Conservation (phyloP, 2,797 vertebrate species). For the Coluber constrictor region DNA sequence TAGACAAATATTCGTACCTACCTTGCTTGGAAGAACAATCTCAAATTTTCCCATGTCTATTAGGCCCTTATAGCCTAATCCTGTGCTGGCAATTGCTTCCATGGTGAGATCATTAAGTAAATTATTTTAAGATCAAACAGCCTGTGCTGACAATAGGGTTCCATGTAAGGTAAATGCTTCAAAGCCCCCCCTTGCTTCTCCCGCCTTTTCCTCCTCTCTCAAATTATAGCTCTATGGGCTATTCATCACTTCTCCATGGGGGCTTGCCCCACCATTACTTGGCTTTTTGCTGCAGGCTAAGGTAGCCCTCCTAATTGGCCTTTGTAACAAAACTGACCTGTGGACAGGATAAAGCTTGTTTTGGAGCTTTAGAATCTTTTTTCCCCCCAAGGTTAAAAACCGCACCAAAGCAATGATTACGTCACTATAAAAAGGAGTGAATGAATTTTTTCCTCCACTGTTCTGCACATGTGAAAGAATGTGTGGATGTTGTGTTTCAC, state of each 20-base stretch:
- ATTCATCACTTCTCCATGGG: conserved; percentile 88
- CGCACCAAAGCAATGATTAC: conserved; percentile 74
- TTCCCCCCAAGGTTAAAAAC: conserved; percentile 80
- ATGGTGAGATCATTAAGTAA: conserved; percentile 99
- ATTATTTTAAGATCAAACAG: conserved; percentile 99
- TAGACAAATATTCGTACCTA: conserved; percentile 72
- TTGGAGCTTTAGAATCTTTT: conserved; percentile 84
- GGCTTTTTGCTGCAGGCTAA: conserved; percentile 97
- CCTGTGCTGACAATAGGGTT: conserved; percentile 96
- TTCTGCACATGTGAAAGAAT: conserved; percentile 69
- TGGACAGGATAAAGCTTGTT: conserved; percentile 94
- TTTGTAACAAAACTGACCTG: conserved; percentile 98
- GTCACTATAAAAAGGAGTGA: conserved; percentile 72
- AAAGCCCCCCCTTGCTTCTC: conserved; percentile 72
- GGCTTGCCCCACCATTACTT: conserved; percentile 89
- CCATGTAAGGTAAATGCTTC: conserved; percentile 98
- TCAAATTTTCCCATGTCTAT: conserved; percentile 92
- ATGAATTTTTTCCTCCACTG: conserved; percentile 73
- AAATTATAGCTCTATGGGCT: conserved; percentile 94
- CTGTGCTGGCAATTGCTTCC: conserved; percentile 95
- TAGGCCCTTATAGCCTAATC: conserved; percentile 97
- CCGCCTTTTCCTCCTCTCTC: conserved; percentile 74
- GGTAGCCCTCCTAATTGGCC: conserved; percentile 98
- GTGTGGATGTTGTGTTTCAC: conserved; percentile 64
- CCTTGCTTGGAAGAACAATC: conserved; percentile 73